Percentiles rank a stretch among this genome's conserved stretches.
phyloP scores from a whole-genome alignment of 2,888 invertebrate genomes.

The Drosophila tripunctata region DNA sequence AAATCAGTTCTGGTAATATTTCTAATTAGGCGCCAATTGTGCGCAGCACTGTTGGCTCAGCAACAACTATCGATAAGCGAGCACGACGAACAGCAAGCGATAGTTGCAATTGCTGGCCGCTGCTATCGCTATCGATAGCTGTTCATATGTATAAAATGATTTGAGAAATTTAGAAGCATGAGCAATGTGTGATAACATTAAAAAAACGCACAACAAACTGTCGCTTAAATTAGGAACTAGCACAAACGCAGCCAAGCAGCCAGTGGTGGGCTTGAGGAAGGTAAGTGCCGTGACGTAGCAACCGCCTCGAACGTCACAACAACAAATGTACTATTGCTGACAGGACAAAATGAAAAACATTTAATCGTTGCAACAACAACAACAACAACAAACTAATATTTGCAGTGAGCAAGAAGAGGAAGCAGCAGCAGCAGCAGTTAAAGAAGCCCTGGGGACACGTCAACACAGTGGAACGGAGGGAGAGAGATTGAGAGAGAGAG shows the following conservation, averaged over 20 bases:
- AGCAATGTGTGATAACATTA: constrained; percentile 50
- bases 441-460: too few species aligned
- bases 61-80: constrained; percentile 19
- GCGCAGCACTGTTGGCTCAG: background rate
- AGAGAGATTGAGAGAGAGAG: background rate
- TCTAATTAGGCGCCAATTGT: constrained; percentile 1
- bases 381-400: constrained; percentile 30
- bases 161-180: constrained; percentile 40
- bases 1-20: too few species aligned
- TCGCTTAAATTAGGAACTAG: constrained; percentile 37
- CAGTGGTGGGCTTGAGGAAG: constrained; percentile 35
- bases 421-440: too few species aligned
- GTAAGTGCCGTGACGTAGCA: constrained; percentile 29
- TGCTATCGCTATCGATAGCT: constrained; percentile 27
- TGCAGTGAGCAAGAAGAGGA: constrained; percentile 6
- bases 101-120: background rate
- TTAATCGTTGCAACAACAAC: constrained; percentile 13
- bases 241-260: constrained; percentile 6
- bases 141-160: constrained; percentile 35
- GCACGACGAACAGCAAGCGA: background rate
- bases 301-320: constrained; percentile 1
- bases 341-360: too few species aligned
- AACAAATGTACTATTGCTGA: too few species aligned
- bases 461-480: constrained; percentile 13
- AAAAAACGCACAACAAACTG: constrained; percentile 50